Evolutionary conservation across 2,113 vertebrate species (phyloP).

Genomic region (Toxostoma redivivum): DNA sequence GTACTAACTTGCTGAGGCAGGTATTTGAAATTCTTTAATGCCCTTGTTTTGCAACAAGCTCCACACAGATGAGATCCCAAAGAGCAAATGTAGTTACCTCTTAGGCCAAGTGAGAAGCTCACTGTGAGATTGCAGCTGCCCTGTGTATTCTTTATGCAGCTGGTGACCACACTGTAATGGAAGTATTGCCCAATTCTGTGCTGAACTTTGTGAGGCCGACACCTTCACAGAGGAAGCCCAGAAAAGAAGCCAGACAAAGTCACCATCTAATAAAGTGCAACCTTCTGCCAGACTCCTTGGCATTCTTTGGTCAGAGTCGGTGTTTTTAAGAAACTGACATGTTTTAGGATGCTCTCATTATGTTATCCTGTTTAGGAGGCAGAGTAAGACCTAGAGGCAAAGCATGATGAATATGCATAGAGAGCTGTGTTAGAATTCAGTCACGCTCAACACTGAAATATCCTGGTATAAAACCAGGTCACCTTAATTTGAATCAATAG

Average conservation of each 20-base stretch:
- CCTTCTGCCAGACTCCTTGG: background rate
- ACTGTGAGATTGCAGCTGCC: background rate
- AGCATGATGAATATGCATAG: background rate
- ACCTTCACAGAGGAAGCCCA: background rate
- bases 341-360: background rate
- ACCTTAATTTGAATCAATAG: background rate
- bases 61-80: background rate
- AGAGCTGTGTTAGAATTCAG: background rate
- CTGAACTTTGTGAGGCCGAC: background rate
- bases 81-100: background rate
- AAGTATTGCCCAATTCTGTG: background rate
- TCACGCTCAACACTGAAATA: background rate
- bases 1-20: fast-evolving
- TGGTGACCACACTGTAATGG: background rate
- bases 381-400: background rate
- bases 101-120: background rate
- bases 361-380: background rate
- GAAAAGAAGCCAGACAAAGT: background rate
- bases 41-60: background rate
- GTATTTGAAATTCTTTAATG: background rate
- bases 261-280: background rate
- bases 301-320: background rate
- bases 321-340: background rate
- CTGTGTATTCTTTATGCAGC: background rate
- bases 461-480: background rate